Evolutionary conservation across 1,140 invertebrate species (phyloP).

Genomic region (Sinella curviseta): DNA sequence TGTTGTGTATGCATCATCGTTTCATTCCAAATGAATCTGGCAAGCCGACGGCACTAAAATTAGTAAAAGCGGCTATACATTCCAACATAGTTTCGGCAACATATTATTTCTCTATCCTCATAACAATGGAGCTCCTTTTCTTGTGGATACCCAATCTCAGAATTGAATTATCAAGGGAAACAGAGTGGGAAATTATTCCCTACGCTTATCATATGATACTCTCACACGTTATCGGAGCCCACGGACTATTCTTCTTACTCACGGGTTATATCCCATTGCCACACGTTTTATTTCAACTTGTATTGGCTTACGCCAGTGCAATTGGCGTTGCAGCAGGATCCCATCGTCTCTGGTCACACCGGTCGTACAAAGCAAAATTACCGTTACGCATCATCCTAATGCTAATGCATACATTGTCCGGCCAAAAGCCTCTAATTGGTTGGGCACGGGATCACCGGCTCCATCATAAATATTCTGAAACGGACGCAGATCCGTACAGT

Average conservation of each 20-base stretch:
- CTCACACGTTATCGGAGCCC: not conserved
- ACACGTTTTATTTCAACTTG: not conserved
- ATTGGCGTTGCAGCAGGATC: slow-evolving; percentile 62
- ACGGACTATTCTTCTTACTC: not conserved
- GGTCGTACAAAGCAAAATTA: slow-evolving; percentile 62
- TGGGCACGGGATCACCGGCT: slow-evolving; percentile 67
- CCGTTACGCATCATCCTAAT: slow-evolving; percentile 64
- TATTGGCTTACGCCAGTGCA: not conserved
- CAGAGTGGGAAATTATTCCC: not conserved
- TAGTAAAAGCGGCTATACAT: too few species aligned
- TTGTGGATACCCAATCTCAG: too few species aligned
- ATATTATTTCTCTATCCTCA: too few species aligned
- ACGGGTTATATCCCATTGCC: not conserved
- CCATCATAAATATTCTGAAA: slow-evolving; percentile 69
- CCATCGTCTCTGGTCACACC: slow-evolving; percentile 65
- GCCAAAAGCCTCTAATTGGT: slow-evolving; percentile 64
- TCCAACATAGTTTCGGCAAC: too few species aligned
- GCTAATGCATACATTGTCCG: slow-evolving; percentile 64
- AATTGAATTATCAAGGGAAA: too few species aligned
- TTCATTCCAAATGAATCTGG: too few species aligned
- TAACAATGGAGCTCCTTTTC: too few species aligned
- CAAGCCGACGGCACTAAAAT: too few species aligned
- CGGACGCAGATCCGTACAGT: slow-evolving; percentile 68
- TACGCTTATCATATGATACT: not conserved
- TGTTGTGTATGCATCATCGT: too few species aligned